Evolutionary conservation across 2,888 invertebrate genomes (phyloP).

Genomic region (Apamea anceps): DNA sequence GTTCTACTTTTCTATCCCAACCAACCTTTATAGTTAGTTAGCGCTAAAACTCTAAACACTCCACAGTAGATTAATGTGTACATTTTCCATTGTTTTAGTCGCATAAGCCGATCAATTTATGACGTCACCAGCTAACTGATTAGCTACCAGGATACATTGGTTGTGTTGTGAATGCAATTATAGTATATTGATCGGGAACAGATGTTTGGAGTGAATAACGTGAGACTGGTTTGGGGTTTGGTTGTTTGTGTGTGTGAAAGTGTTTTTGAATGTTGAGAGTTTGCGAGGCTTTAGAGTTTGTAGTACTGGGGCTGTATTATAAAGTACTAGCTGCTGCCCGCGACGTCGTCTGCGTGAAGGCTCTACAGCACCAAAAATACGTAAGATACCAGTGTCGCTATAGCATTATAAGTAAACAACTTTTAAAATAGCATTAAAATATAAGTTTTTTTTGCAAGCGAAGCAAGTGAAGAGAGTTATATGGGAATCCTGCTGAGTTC

Average conservation of each 20-base stretch:
- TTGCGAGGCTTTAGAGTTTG: neutral
- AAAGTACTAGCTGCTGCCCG: too few species aligned
- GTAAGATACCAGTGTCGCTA: too few species aligned
- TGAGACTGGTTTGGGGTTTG: neutral
- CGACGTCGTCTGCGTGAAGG: too few species aligned
- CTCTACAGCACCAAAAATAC: too few species aligned
- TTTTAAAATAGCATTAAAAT: too few species aligned
- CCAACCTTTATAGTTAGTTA: neutral
- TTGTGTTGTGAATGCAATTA: slow-evolving; percentile 17
- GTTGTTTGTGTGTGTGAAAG: neutral
- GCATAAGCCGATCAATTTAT: slow-evolving; percentile 23
- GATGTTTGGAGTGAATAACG: neutral
- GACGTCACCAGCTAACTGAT: slow-evolving; percentile 18
- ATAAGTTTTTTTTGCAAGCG: too few species aligned
- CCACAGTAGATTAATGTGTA: slow-evolving; percentile 14
- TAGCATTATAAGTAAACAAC: too few species aligned
- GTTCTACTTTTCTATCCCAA: neutral
- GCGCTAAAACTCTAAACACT: neutral
- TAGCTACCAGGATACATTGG: neutral
- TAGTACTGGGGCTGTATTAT: too few species aligned
- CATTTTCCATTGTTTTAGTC: slow-evolving; percentile 23
- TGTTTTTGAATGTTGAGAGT: neutral
- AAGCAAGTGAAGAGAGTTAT: too few species aligned
- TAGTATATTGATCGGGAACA: slow-evolving; percentile 11
- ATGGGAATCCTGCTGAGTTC: too few species aligned